phyloP scores from a whole-genome alignment of 2,113 vertebrate genomes.

The Zapornia atra region DNA sequence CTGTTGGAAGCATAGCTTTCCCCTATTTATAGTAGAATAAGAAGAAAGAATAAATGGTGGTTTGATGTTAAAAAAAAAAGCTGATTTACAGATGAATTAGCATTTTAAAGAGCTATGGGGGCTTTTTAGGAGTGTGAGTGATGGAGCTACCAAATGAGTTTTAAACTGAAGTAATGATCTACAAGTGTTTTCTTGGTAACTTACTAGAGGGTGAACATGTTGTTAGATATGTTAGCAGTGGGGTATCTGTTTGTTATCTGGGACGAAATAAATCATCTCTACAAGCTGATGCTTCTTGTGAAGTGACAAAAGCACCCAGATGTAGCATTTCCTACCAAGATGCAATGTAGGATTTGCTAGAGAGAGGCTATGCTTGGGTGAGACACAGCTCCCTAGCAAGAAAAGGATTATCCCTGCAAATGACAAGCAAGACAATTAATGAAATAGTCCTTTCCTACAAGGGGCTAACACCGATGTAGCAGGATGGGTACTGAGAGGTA shows the following conservation, averaged over 20 bases:
- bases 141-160: not conserved
- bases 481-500: not conserved
- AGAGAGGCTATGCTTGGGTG: not conserved
- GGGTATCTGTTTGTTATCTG: not conserved
- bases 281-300: not conserved
- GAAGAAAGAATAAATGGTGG: not conserved
- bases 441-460: not conserved
- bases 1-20: not conserved
- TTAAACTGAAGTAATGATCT: not conserved
- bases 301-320: slow-evolving; percentile 27
- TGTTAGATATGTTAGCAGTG: not conserved
- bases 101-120: not conserved
- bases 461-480: accelerated
- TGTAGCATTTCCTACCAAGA: not conserved
- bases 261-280: slow-evolving; percentile 10
- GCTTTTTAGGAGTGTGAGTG: not conserved
- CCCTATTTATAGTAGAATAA: not conserved
- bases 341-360: not conserved
- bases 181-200: not conserved
- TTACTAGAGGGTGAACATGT: not conserved
- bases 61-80: not conserved
- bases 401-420: not conserved
- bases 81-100: not conserved
- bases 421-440: not conserved
- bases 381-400: not conserved